Evolutionary conservation across 2,888 invertebrate species (phyloP).

Genomic region (Lasioglossum villosulum): DNA sequence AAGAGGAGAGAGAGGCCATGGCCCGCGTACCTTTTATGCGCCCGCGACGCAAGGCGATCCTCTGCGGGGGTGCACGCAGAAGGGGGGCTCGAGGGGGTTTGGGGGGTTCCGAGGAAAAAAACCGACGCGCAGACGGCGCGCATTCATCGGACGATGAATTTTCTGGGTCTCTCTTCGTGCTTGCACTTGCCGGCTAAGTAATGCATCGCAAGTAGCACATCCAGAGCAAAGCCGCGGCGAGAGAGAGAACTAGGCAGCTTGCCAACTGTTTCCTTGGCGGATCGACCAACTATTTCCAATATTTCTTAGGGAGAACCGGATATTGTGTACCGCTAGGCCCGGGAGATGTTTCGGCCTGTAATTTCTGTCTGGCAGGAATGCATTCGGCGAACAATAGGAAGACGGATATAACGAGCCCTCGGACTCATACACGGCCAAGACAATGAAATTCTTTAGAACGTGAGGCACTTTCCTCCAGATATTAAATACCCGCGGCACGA

Average conservation of each 20-base stretch:
- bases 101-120: conserved; percentile 9
- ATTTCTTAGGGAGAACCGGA: conserved; percentile 66
- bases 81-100: not conserved
- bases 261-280: conserved; percentile 69
- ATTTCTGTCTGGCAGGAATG: conserved; percentile 60
- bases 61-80: conserved; percentile 10
- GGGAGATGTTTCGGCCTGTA: conserved; percentile 59
- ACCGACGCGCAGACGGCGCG: conserved; percentile 48
- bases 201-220: conserved; percentile 66
- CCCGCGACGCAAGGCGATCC: conserved; percentile 45
- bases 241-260: conserved; percentile 58
- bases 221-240: conserved; percentile 56
- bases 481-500: conserved; percentile 52
- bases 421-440: conserved; percentile 54
- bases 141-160: conserved; percentile 66
- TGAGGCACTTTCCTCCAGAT: conserved; percentile 63
- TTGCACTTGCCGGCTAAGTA: conserved; percentile 63
- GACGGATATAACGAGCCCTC: conserved; percentile 61
- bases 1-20: not conserved
- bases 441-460: conserved; percentile 62
- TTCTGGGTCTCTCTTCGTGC: conserved; percentile 61
- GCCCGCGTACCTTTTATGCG: conserved; percentile 36
- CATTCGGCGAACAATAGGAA: conserved; percentile 55
- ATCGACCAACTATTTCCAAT: conserved; percentile 70
- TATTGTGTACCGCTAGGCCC: conserved; percentile 48